A percentile compares a stretch with the other conserved stretches of the same genome.
phyloP scores from a whole-genome alignment of 2,113 vertebrate genomes.

The Scomber scombrus region DNA sequence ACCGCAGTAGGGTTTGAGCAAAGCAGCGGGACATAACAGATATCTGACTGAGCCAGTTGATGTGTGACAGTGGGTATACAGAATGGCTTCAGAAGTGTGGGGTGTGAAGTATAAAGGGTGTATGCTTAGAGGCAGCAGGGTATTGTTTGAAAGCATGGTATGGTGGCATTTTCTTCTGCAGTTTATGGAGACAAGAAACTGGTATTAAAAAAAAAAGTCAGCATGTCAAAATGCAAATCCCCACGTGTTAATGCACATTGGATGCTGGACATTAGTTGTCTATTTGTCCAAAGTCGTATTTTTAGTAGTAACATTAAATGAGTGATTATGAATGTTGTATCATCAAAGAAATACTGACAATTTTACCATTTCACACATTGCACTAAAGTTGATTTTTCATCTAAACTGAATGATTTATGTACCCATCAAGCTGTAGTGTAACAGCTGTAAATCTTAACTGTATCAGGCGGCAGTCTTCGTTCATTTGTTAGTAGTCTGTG shows the following conservation, averaged over 20 bases:
- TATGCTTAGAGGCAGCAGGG: constrained; percentile 49
- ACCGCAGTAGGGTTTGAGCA: constrained; percentile 59
- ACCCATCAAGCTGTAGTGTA: background rate
- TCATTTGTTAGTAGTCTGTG: background rate
- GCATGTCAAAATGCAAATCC: background rate
- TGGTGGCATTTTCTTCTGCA: constrained; percentile 10
- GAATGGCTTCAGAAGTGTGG: constrained; percentile 61
- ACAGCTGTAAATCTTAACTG: background rate
- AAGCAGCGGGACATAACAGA: constrained; percentile 68
- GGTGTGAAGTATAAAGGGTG: constrained; percentile 48
- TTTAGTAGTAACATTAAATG: background rate
- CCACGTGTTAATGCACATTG: background rate
- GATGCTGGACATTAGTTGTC: background rate
- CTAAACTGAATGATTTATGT: background rate
- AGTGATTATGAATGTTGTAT: no score
- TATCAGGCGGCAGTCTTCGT: background rate
- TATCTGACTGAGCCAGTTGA: constrained; percentile 73
- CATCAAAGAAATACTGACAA: background rate
- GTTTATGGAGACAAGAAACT: background rate
- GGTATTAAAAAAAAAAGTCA: background rate
- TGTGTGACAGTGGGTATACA: constrained; percentile 71
- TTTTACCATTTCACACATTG: background rate
- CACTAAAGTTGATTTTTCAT: background rate
- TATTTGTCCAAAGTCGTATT: background rate
- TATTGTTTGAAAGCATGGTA: constrained; percentile 47